These are phyloP conservation scores for Helostoma temminkii DNA, from an alignment of 2,797 vertebrate genomes.

Conservation along the genomic window DNA sequence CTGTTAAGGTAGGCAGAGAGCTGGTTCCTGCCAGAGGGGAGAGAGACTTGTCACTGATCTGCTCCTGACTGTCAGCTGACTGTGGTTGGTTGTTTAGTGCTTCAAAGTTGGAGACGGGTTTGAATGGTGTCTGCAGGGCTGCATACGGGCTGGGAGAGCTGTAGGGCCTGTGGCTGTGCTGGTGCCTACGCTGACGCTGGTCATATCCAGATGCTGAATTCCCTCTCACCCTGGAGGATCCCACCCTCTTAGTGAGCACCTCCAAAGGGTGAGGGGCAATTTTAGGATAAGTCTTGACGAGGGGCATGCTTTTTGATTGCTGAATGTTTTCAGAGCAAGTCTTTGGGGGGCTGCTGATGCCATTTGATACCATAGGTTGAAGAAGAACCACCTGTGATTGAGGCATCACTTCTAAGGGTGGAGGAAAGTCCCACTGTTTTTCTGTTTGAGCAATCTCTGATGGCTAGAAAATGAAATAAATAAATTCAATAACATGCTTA, in stretches of 20 bases:
- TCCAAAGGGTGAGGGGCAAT: slow-evolving; percentile 89
- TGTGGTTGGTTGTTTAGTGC: slow-evolving; percentile 29
- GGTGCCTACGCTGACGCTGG: slow-evolving; percentile 64
- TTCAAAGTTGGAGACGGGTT: slow-evolving; percentile 47
- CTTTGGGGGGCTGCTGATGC: slow-evolving; percentile 75
- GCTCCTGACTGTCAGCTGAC: slow-evolving; percentile 37
- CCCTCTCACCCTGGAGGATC: slow-evolving; percentile 56
- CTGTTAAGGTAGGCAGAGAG: slow-evolving; percentile 35
- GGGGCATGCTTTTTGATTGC: slow-evolving; percentile 84
- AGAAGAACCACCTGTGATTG: slow-evolving; percentile 90
- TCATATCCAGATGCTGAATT: slow-evolving; percentile 53
- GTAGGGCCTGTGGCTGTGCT: slow-evolving; percentile 55
- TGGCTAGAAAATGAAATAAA: slow-evolving; percentile 62
- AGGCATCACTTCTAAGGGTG: slow-evolving; percentile 89
- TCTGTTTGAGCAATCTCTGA: slow-evolving; percentile 76
- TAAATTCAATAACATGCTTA: too few relatives aligned
- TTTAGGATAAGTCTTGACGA: slow-evolving; percentile 90
- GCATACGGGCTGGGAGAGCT: slow-evolving; percentile 49
- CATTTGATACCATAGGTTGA: slow-evolving; percentile 84
- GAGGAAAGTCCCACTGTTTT: slow-evolving; percentile 89
- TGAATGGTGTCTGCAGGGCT: slow-evolving; percentile 27
- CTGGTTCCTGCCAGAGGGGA: slow-evolving; percentile 39
- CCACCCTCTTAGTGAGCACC: slow-evolving; percentile 54
- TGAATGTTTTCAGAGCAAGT: slow-evolving; percentile 78
- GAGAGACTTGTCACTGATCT: slow-evolving; percentile 29